Conservation (phyloP, 2,113 vertebrate species). For the Silurus asotus region DNA sequence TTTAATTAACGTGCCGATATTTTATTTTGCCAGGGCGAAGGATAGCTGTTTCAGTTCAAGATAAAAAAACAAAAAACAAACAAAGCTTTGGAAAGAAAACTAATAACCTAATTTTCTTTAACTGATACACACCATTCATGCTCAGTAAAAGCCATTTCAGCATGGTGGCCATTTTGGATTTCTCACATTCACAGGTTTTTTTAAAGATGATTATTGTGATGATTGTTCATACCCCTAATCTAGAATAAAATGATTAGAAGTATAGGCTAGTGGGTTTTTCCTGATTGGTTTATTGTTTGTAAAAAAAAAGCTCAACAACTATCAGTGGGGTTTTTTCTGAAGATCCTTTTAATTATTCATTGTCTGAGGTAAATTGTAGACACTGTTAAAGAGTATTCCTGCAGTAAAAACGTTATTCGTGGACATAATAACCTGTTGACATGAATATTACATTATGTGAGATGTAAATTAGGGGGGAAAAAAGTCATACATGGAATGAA, state of each 20-base stretch:
- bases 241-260: background rate
- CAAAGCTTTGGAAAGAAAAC: background rate
- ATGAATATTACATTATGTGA: background rate
- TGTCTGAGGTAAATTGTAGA: background rate
- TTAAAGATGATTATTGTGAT: background rate
- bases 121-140: constrained; percentile 7
- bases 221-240: too few relatives aligned
- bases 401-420: background rate
- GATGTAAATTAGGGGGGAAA: background rate
- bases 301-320: too few relatives aligned
- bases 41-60: constrained; percentile 40
- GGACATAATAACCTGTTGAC: background rate
- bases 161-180: background rate
- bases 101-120: constrained; percentile 4
- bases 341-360: too few relatives aligned
- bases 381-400: background rate
- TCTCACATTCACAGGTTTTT: background rate
- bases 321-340: too few relatives aligned
- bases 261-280: background rate
- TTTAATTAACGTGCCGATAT: constrained; percentile 77
- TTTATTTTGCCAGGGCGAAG: constrained; percentile 69
- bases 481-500: background rate
- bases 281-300: too few relatives aligned
- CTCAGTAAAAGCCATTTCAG: background rate
- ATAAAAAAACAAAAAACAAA: background rate